Evolutionary conservation across 2,797 vertebrate species (phyloP), one percentile per base, ranked within the genome.

Genomic region (Myotis vivesi): DNA sequence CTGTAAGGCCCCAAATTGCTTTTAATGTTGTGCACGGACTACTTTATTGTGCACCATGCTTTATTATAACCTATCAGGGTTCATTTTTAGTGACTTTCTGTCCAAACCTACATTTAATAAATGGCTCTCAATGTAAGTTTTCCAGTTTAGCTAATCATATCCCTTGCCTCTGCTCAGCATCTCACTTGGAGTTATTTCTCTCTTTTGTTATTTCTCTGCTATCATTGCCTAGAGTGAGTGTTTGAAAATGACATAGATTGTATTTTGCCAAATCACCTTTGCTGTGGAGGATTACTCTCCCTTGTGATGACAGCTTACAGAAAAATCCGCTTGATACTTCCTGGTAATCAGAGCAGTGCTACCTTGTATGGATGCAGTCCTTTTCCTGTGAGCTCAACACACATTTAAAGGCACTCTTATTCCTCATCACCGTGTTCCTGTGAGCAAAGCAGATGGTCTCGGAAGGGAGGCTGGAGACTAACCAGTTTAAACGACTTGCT

Each of bases 281-380:
- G 68, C 94, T 85, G 7, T 49, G 71, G 79, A 51, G 17, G 80
- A 73, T 97, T 94, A 87, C 36, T 87, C 75, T 83, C 62, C 72
- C 55, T 94, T 96, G 59, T 96, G 96, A 97, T 97, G 96, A 95
- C 69, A 89, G 77, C 80, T 92, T 94, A 75, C 38, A 87, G 66
- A 82, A 69, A 91, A 92, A n/a, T 81, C 88, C 93, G 83, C 80
- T 75, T 83, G 89, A 83, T 96, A 83, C 62, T 82, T 91, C 96
- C 57, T 89, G 94, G 75, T 94, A 88, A 92, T 96, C 90, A 93
- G 55, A 95, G 80, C 88, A 87, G 87, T 82, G 80, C 73, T 55
- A 93, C 84, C 87, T 96, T 91, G 75, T 83, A 73, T 91, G 76
- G 94, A 84, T 71, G 36, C 59, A 80, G 28, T 38, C 88, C 94